Conservation (phyloP, 37 sponge, comb jelly and placozoan species). For the Chondrilla cf. caribensis region DNA sequence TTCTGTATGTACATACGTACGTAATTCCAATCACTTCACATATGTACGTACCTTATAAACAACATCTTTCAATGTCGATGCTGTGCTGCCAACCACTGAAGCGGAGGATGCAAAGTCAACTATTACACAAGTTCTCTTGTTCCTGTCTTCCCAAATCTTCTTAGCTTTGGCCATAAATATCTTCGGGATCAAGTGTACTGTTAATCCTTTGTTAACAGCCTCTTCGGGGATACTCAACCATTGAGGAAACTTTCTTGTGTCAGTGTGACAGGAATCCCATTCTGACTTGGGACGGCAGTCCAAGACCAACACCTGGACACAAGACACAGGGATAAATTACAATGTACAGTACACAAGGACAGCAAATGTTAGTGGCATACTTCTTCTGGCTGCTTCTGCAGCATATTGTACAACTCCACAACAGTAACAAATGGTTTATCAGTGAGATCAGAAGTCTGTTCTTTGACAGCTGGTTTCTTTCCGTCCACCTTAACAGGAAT, state of each 20-base stretch:
- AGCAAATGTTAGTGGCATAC: not conserved
- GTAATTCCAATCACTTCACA: not conserved
- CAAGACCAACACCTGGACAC: constrained; percentile 44
- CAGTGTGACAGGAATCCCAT: constrained; percentile 44
- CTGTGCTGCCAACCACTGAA: not conserved
- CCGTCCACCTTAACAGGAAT: not conserved
- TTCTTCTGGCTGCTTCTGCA: constrained; percentile 37
- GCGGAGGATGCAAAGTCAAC: constrained; percentile 36
- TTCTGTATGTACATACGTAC: not conserved
- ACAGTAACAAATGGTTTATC: not conserved
- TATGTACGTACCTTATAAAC: constrained; percentile 35
- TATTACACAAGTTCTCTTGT: constrained; percentile 16
- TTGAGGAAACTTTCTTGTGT: constrained; percentile 53
- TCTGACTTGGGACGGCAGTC: constrained; percentile 53
- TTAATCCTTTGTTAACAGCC: constrained; percentile 40
- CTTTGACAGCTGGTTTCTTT: not conserved
- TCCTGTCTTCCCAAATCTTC: constrained; percentile 50
- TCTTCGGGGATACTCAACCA: constrained; percentile 74
- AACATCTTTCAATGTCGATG: constrained; percentile 39
- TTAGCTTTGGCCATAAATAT: constrained; percentile 20
- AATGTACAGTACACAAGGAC: too few relatives aligned
- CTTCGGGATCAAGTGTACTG: constrained; percentile 2
- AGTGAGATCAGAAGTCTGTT: not conserved
- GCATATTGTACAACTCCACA: constrained; percentile 27
- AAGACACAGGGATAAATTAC: too few relatives aligned